Conservation (phyloP, 2,797 vertebrate genomes). For the Molossus molossus region DNA sequence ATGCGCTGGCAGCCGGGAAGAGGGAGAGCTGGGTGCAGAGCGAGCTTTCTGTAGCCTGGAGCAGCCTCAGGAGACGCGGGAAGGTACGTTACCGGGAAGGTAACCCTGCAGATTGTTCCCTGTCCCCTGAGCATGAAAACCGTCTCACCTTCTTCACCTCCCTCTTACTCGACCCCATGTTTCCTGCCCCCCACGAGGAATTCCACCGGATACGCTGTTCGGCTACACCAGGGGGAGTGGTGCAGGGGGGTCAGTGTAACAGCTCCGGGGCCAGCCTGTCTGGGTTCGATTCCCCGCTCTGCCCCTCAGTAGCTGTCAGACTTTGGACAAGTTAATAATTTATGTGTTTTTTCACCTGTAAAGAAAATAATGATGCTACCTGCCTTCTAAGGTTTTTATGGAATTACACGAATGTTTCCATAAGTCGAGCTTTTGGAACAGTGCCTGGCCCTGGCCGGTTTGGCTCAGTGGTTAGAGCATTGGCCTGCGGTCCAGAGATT, state of each 20-base stretch:
- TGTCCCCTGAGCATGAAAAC: neutral
- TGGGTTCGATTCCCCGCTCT: neutral
- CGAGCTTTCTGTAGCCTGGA: neutral
- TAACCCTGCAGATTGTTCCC: neutral
- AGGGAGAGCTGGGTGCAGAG: neutral
- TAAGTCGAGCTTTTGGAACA: neutral
- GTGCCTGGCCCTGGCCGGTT: neutral
- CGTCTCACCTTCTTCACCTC: neutral
- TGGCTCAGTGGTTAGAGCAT: no score
- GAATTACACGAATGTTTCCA: neutral
- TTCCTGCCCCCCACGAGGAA: neutral
- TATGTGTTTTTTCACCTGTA: neutral
- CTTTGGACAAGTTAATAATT: neutral
- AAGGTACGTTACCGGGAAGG: neutral
- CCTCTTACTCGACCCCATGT: neutral
- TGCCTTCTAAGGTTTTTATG: neutral
- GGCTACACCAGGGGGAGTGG: fast-evolving
- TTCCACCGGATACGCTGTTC: neutral
- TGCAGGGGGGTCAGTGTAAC: no score
- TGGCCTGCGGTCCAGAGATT: no score
- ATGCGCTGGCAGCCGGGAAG: fast-evolving
- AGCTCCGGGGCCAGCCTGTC: neutral
- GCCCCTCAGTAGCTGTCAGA: neutral
- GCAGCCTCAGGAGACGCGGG: neutral
- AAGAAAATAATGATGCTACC: neutral